A percentile compares a stretch with the other conserved stretches of the same genome.
These are phyloP conservation scores for Drosophila arizonae DNA, from an alignment of 1,140 invertebrate genomes.

Conservation along the genomic window DNA sequence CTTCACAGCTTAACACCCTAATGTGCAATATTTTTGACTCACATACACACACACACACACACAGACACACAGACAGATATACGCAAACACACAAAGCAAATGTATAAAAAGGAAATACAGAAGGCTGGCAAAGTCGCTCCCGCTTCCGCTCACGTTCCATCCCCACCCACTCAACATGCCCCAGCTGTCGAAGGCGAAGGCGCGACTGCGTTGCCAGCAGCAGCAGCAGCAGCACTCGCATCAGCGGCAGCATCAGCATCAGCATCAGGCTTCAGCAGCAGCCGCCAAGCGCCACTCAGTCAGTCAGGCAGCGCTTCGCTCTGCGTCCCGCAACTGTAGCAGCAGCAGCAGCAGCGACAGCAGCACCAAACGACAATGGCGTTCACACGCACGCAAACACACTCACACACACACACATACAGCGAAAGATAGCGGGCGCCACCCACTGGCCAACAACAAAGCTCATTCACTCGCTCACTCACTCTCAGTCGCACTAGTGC, in stretches of 20 bases:
- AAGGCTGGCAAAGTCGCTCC: slow-evolving; percentile 19
- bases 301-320: slow-evolving; percentile 22
- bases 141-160: slow-evolving; percentile 19
- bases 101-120: slow-evolving; percentile 45
- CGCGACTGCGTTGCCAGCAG: slow-evolving; percentile 40
- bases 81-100: slow-evolving; percentile 20
- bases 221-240: slow-evolving; percentile 1
- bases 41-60: slow-evolving; percentile 32
- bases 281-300: slow-evolving; percentile 37
- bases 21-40: slow-evolving; percentile 78
- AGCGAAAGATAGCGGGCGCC: slow-evolving; percentile 36
- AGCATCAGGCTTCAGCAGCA: background rate
- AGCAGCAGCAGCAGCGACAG: background rate
- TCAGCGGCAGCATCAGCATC: slow-evolving; percentile 10
- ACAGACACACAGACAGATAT: slow-evolving; percentile 11
- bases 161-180: background rate
- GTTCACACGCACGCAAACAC: slow-evolving; percentile 37
- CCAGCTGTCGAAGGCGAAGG: slow-evolving; percentile 35
- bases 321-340: background rate
- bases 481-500: slow-evolving; percentile 5
- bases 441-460: slow-evolving; percentile 41
- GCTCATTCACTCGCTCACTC: slow-evolving; percentile 14
- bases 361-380: slow-evolving; percentile 37
- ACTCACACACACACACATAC: slow-evolving; percentile 3
- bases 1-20: slow-evolving; percentile 83